Base-by-base conservation (phyloP, 2,797 vertebrate genomes). In the Pipistrellus pygmaeus region DNA sequence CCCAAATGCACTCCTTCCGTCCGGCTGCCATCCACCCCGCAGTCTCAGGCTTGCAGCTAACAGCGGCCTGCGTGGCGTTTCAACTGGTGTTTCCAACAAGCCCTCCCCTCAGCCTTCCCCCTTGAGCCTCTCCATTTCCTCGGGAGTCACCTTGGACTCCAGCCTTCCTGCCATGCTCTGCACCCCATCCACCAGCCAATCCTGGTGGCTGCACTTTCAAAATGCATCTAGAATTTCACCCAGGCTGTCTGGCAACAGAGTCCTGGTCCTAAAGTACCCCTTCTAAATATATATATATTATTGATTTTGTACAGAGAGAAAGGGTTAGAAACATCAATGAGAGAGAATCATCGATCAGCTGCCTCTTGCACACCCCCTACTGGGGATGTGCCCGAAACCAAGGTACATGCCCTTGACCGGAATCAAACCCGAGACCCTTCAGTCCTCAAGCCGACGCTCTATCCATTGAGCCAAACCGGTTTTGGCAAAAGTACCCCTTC, bases 171-270 rank as follows among this genome's bases (percentile, higher is more conserved):
- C 46, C 71, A 2, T 0, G 7, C 32, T 51, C 17, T 11, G 8
- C 12, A 3, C 35, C 75, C 35, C 32, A 8, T 18, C 38, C 51
- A 14, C 53, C 71, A 27, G 32, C 64, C 66, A 41, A n/a, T 17
- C n/a, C 53, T 53, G 3, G 11, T 38, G 23, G 32, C 60, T 62
- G 13, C 8, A 32, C 41, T 32, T 87, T 75, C 30, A 72, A 51
- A 72, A 44, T 3, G 55, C 44, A 78, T 15, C 35, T 60, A 53
- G 77, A 95, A 69, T 76, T 92, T 62, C 92, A 53, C 83, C n/a
- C 32, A n/a, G 68, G 27, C 30, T 53, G 15, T 44, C 57, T 38
- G 41, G 35, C 23, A 48, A 25, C 23, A 72, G 68, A 44, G 62
- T 55, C 60, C 72, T 55, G 23, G 48, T 64, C 73, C 71, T 55